Conservation (phyloP, 2,113 vertebrate genomes). For the Bagarius yarrelli region DNA sequence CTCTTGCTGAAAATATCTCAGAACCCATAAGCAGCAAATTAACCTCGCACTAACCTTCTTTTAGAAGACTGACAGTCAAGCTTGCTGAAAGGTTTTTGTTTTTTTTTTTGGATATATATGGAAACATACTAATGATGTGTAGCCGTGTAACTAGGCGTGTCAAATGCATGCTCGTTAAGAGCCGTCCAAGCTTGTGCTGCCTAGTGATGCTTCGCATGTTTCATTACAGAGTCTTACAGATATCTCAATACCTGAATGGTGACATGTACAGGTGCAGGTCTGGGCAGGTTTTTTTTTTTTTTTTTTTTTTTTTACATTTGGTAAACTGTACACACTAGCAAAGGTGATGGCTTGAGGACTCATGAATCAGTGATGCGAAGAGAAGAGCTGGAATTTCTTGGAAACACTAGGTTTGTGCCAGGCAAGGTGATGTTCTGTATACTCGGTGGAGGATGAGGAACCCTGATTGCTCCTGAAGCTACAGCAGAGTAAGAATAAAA, state of each 20-base stretch:
- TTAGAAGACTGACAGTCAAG: background rate
- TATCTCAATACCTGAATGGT: background rate
- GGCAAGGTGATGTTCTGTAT: background rate
- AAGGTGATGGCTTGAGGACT: background rate
- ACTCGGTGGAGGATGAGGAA: background rate
- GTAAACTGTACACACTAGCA: background rate
- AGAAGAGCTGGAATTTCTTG: background rate
- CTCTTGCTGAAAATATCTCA: background rate
- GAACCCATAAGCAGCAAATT: background rate
- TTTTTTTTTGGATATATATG: constrained; percentile 17
- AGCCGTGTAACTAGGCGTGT: constrained; percentile 19
- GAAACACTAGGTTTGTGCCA: background rate
- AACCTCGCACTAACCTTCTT: background rate
- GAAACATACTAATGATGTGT: constrained; percentile 38
- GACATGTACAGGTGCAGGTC: too few species aligned
- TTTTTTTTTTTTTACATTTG: background rate
- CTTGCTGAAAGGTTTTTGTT: background rate
- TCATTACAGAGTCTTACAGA: background rate
- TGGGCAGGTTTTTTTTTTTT: background rate
- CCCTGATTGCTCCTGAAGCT: constrained; percentile 1
- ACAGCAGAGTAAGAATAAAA: background rate
- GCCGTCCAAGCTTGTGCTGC: background rate
- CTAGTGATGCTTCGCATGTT: background rate
- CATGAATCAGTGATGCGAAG: background rate
- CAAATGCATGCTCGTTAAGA: constrained; percentile 11